Base-by-base conservation (phyloP, 2,113 vertebrate genomes). In the Cyanistes caeruleus region DNA sequence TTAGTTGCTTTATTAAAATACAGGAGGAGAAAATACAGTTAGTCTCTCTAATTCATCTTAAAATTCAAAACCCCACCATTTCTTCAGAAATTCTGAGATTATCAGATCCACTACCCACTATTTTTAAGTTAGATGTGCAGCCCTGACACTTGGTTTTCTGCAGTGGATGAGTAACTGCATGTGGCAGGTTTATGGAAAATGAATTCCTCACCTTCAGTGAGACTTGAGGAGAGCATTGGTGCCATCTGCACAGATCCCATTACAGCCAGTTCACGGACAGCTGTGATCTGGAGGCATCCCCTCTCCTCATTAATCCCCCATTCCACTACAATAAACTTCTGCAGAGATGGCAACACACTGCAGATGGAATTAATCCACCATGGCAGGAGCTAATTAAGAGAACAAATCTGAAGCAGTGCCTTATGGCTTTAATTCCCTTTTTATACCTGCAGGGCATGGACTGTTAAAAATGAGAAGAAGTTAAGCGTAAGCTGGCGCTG, bases 341-440 rank as follows among this genome's bases (percentile, higher is more conserved):
- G 84, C 87, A 89, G 94, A 89, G 91, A 94, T 95, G 92, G 94
- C 68, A 94, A 83, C 93, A 89, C 91, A 84, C 43, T 95, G 94
- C 91, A 94, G 91, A 95, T 92, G 84, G 93, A 90, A 96, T 95
- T 96, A 96, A 97, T 96, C 95, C 91, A 93, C 95, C 85, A 72
- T 93, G 91, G 88, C 95, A 96, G 96, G 58, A 97, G 87, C 91
- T 96, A 95, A 96, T 96, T 97, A 96, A 96, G 87, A 95, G 79
- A 95, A 89, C 95, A 96, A 97, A 90, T 95, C 87, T 94, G 90
- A 90, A 91, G 88, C 90, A 87, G 58, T 83, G 84, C 93, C 88
- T 97, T 93, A 89, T 75, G 91, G 90, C 88, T 95, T 95, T 83
- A 90, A 94, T 97, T 95, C 91, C 90, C 70, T 93, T 90, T 97